A percentile compares a stretch with the other conserved stretches of the same genome.
Conservation (phyloP, 2,888 invertebrate genomes). For the Molanna angustata region DNA sequence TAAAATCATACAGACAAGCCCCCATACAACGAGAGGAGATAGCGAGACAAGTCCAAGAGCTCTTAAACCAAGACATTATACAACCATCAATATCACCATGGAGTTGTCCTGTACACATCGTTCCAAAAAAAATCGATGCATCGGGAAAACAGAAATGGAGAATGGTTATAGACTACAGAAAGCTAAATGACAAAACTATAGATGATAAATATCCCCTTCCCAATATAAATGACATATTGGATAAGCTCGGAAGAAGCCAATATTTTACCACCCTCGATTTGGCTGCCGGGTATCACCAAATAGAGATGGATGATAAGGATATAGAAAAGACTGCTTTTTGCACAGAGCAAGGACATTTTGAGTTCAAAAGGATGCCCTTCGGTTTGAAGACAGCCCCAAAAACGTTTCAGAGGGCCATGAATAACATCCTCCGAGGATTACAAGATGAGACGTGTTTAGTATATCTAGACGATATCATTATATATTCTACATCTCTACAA, state of each 20-base stretch:
- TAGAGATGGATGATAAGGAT: neutral
- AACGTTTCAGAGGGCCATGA: slow-evolving; percentile 1
- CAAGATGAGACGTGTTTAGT: neutral
- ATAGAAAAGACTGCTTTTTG: neutral
- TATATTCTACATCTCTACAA: slow-evolving; percentile 1
- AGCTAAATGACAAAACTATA: slow-evolving; percentile 40
- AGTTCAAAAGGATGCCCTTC: slow-evolving; percentile 3
- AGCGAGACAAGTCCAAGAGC: slow-evolving; percentile 34
- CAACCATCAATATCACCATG: slow-evolving; percentile 25
- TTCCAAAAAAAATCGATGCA: slow-evolving; percentile 38
- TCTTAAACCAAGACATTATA: slow-evolving; percentile 31
- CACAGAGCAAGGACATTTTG: neutral
- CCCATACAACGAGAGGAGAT: slow-evolving; percentile 36
- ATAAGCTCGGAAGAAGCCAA: slow-evolving; percentile 21
- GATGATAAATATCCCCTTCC: slow-evolving; percentile 35
- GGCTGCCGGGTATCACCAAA: slow-evolving; percentile 6
- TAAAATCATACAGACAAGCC: slow-evolving; percentile 35
- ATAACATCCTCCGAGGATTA: neutral
- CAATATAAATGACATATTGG: slow-evolving; percentile 26
- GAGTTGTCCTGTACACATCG: slow-evolving; percentile 34
- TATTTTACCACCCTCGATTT: slow-evolving; percentile 26
- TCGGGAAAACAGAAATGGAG: slow-evolving; percentile 34
- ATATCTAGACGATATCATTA: neutral
- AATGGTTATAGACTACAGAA: slow-evolving; percentile 40
- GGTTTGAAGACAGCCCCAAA: neutral